A percentile compares a stretch with the other conserved stretches of the same genome.
These are phyloP conservation scores for Sinohyriopsis cumingii DNA, from an alignment of 2,888 invertebrate genomes.

Conservation along the genomic window DNA sequence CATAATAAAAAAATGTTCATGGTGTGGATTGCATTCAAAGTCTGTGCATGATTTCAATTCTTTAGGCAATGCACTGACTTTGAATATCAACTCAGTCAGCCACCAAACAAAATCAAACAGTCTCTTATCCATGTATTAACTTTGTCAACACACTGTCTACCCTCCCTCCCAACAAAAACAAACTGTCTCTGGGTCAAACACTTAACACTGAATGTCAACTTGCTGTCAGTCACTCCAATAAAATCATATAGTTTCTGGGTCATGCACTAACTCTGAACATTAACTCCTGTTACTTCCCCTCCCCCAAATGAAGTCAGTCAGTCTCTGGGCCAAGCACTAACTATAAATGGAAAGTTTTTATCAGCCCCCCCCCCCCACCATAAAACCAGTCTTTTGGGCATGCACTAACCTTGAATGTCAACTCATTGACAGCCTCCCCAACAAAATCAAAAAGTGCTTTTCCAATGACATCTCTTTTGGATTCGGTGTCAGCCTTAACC, in stretches of 20 bases:
- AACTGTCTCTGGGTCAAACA: too few relatives aligned
- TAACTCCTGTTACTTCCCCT: too few relatives aligned
- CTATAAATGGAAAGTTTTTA: background rate
- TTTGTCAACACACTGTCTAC: too few relatives aligned
- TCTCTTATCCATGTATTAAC: background rate
- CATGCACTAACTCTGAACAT: conserved; percentile 39
- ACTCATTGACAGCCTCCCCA: conserved; percentile 54
- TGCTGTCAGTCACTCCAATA: background rate
- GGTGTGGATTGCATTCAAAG: too few relatives aligned
- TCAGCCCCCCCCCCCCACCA: background rate
- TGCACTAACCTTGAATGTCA: conserved; percentile 49
- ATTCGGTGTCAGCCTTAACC: background rate
- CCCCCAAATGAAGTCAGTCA: too few relatives aligned
- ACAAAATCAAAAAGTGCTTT: conserved; percentile 56
- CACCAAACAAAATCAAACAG: background rate
- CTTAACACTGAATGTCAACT: background rate
- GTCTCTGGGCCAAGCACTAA: too few relatives aligned
- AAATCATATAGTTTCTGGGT: background rate
- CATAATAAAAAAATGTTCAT: too few relatives aligned
- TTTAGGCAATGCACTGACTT: background rate
- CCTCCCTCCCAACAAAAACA: too few relatives aligned
- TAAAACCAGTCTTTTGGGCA: background rate
- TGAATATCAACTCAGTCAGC: background rate
- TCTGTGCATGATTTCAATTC: background rate
- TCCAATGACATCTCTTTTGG: conserved; percentile 14